phyloP scores from a whole-genome alignment of 2,113 vertebrate genomes.

The Labrus mixtus region DNA sequence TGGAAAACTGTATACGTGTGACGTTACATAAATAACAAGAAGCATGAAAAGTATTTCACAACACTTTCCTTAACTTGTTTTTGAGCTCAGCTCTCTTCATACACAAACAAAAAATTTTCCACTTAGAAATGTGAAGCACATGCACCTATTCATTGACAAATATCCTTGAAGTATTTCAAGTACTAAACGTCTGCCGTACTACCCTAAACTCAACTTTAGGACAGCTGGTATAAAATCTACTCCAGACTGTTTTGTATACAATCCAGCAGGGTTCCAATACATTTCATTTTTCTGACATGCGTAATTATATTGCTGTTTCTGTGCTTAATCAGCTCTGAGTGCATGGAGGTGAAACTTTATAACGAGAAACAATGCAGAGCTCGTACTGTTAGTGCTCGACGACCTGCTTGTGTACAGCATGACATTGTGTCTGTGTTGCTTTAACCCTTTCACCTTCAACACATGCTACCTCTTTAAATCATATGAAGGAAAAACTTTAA shows the following conservation, averaged over 20 bases:
- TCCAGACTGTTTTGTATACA: conserved; percentile 50
- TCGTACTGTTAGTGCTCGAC: conserved; percentile 19
- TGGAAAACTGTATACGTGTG: conserved; percentile 61
- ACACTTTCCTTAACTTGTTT: conserved; percentile 32
- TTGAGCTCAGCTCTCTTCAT: conserved; percentile 27
- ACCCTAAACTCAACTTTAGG: conserved; percentile 34
- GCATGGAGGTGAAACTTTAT: conserved; percentile 14
- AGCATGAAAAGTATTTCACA: conserved; percentile 63
- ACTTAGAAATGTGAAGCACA: conserved; percentile 55
- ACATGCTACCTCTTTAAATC: conserved; percentile 36
- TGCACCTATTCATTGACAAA: conserved; percentile 41
- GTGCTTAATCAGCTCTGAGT: conserved; percentile 52
- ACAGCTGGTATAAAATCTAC: conserved; percentile 43
- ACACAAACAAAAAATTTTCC: conserved; percentile 58
- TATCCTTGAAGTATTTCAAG: conserved; percentile 32
- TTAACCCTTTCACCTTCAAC: conserved; percentile 21
- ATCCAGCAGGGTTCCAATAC: conserved; percentile 43
- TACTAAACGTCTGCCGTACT: conserved; percentile 5
- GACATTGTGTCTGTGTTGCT: conserved; percentile 35
- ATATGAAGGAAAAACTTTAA: conserved; percentile 6
- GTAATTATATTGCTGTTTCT: conserved; percentile 54
- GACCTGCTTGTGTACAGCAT: conserved; percentile 14
- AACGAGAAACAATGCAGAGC: conserved; percentile 43
- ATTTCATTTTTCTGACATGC: conserved; percentile 54
- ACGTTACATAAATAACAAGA: conserved; percentile 65